Conservation (phyloP, 2,888 invertebrate genomes). For the Scaptomyza tumidula region DNA sequence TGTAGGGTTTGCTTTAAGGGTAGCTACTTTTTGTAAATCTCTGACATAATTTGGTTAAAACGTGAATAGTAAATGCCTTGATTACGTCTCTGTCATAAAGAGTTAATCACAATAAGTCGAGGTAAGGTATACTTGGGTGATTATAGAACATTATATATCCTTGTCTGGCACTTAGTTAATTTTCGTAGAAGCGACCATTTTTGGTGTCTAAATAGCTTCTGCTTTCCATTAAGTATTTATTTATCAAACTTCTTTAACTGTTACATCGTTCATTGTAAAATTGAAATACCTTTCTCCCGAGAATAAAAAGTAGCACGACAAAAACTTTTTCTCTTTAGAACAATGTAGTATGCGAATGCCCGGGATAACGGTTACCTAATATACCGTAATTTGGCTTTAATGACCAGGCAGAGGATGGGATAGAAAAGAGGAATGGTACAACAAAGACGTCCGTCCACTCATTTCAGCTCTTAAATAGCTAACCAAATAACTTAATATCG, state of each 20-base stretch:
- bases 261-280: neutral
- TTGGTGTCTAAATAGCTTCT: too few relatives aligned
- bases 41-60: slow-evolving; percentile 5
- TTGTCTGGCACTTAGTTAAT: neutral
- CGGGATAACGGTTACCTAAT: slow-evolving; percentile 54
- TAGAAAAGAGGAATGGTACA: neutral
- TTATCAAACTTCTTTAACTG: too few relatives aligned
- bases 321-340: slow-evolving; percentile 25
- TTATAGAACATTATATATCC: neutral
- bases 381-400: slow-evolving; percentile 73
- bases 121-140: too few relatives aligned
- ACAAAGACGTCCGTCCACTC: slow-evolving; percentile 49
- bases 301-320: slow-evolving; percentile 4
- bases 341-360: slow-evolving; percentile 19
- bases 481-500: slow-evolving; percentile 78
- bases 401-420: slow-evolving; percentile 43
- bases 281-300: neutral
- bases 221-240: too few relatives aligned
- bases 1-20: neutral
- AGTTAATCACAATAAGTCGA: slow-evolving; percentile 6
- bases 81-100: slow-evolving; percentile 4
- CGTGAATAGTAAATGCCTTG: slow-evolving; percentile 21
- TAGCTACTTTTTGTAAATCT: neutral
- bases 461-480: slow-evolving; percentile 69
- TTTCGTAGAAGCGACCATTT: too few relatives aligned